phyloP scores from a whole-genome alignment of 2,113 vertebrate genomes.

The Archocentrus centrarchus region DNA sequence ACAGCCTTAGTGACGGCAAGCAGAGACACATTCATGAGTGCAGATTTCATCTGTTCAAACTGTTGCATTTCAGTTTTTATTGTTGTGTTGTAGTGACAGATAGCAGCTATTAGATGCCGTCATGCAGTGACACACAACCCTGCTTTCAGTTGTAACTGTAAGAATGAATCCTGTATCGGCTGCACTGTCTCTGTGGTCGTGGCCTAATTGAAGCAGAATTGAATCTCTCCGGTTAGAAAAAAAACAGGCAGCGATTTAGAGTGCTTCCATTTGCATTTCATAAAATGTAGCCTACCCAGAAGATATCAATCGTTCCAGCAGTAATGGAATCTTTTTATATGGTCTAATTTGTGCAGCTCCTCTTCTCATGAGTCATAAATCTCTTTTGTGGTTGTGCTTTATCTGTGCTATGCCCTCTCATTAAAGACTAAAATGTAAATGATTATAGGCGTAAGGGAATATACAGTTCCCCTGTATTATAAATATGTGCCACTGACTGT shows the following conservation, averaged over 20 bases:
- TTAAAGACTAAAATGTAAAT: conserved; percentile 52
- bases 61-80: conserved; percentile 27
- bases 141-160: conserved; percentile 6
- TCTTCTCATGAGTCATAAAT: conserved; percentile 51
- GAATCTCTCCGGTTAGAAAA: conserved; percentile 50
- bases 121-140: neutral
- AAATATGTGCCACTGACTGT: neutral
- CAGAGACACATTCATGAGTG: conserved; percentile 60
- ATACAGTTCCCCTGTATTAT: neutral
- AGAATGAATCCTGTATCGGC: conserved; percentile 23
- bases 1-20: conserved; percentile 70
- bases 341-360: conserved; percentile 56
- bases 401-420: conserved; percentile 38
- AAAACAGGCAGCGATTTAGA: conserved; percentile 18
- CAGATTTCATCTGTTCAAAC: conserved; percentile 21
- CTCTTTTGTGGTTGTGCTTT: conserved; percentile 31
- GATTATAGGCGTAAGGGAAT: neutral
- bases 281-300: conserved; percentile 40
- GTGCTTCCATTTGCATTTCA: conserved; percentile 55
- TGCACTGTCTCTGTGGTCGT: conserved; percentile 25
- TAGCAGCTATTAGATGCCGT: neutral
- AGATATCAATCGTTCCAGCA: conserved; percentile 53
- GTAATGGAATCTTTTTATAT: conserved; percentile 73
- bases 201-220: conserved; percentile 64
- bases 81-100: neutral